Evolutionary conservation across 2,797 vertebrate species (phyloP).

Genomic region (Cephalopachus bancanus): DNA sequence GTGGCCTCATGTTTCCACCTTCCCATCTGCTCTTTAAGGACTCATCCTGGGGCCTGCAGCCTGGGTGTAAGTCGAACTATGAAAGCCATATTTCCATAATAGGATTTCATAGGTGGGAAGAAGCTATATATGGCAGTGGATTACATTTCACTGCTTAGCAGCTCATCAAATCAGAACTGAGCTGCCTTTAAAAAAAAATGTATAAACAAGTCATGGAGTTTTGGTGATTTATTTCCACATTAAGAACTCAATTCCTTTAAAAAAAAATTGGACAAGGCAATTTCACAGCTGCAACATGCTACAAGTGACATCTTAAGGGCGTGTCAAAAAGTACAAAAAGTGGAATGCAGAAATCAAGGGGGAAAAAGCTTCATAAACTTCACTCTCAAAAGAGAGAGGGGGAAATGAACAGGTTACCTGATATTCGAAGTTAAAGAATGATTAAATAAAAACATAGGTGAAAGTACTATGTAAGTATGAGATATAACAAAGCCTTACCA

Average conservation of each 20-base stretch:
- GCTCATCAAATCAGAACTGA: neutral
- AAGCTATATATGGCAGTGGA: neutral
- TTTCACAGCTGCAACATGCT: neutral
- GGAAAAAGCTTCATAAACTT: neutral
- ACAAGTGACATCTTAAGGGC: neutral
- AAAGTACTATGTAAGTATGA: neutral
- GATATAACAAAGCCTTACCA: neutral
- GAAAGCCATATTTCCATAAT: neutral
- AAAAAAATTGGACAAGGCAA: neutral
- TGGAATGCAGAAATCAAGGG: neutral
- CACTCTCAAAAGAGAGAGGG: constrained; percentile 11
- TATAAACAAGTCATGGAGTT: rapidly evolving
- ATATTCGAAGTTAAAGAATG: neutral
- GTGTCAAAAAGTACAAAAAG: neutral
- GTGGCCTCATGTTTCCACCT: neutral
- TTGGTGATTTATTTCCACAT: neutral
- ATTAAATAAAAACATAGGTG: neutral
- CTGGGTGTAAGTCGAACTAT: neutral
- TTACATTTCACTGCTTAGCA: neutral
- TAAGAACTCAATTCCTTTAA: neutral
- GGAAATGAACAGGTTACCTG: constrained; percentile 29
- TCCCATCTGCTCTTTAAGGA: rapidly evolving
- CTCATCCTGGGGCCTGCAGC: rapidly evolving
- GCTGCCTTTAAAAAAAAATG: neutral
- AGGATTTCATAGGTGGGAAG: neutral